Conservation (phyloP, 2,888 invertebrate species). For the Thyatira batis region DNA sequence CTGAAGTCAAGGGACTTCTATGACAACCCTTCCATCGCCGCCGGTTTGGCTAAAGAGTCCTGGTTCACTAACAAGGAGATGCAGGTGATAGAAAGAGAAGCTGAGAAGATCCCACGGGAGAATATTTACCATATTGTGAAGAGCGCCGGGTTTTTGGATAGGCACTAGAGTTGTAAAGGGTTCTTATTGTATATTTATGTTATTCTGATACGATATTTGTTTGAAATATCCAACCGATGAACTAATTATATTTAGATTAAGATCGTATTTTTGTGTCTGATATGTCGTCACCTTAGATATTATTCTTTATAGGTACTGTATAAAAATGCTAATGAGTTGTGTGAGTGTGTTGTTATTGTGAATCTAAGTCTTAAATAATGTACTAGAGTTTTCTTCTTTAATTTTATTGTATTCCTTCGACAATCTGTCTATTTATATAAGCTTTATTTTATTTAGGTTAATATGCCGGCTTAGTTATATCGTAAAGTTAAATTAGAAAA, state of each 20-base stretch:
- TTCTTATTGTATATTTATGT: background rate
- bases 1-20: slow-evolving; percentile 87
- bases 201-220: background rate
- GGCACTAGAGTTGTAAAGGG: slow-evolving; percentile 35
- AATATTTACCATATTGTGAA: slow-evolving; percentile 89
- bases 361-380: slow-evolving; percentile 28
- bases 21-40: slow-evolving; percentile 88
- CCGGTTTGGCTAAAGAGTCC: slow-evolving; percentile 88
- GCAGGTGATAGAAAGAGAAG: slow-evolving; percentile 89
- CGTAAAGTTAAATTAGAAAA: slow-evolving; percentile 14
- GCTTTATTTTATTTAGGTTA: slow-evolving; percentile 11
- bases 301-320: background rate
- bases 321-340: background rate
- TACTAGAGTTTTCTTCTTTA: slow-evolving; percentile 12
- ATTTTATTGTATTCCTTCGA: slow-evolving; percentile 1
- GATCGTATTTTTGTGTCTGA: background rate
- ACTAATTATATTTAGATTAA: background rate
- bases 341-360: slow-evolving; percentile 3
- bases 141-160: slow-evolving; percentile 85
- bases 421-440: no score
- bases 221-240: background rate
- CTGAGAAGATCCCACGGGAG: slow-evolving; percentile 90
- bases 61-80: slow-evolving; percentile 90
- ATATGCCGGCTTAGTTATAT: slow-evolving; percentile 28
- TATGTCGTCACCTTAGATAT: background rate